A percentile compares a stretch with the other conserved stretches of the same genome.
Evolutionary conservation across 2,797 vertebrate genomes (phyloP).

Genomic region (Ptychobarbus kaznakovi): DNA sequence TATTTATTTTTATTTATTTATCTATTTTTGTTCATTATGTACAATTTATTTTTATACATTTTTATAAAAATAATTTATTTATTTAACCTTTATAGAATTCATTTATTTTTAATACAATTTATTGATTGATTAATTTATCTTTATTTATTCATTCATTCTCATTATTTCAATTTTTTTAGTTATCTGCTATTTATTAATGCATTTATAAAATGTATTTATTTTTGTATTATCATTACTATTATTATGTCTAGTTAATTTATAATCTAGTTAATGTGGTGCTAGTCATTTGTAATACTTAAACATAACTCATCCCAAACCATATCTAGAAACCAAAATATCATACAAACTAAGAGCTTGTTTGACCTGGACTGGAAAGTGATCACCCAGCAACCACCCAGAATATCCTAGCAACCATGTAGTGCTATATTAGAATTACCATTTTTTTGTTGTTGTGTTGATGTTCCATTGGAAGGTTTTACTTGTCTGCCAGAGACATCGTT

Average conservation of each 20-base stretch:
- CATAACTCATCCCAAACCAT: background rate
- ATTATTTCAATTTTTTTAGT: background rate
- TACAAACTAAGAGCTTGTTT: background rate
- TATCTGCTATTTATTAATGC: background rate
- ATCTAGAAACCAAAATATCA: background rate
- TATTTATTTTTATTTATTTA: background rate
- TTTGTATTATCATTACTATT: background rate
- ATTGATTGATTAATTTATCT: background rate
- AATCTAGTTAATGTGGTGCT: background rate
- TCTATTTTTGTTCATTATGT: background rate
- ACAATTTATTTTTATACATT: background rate
- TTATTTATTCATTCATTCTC: background rate
- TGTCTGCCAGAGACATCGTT: background rate
- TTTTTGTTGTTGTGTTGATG: background rate
- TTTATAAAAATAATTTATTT: background rate
- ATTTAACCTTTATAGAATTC: background rate
- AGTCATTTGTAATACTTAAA: background rate
- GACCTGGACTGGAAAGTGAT: background rate
- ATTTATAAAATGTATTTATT: background rate
- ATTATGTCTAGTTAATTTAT: background rate
- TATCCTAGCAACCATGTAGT: background rate
- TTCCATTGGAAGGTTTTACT: background rate
- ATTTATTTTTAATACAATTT: background rate
- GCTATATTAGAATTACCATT: background rate
- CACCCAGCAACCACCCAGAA: background rate